Base-by-base conservation (phyloP, 2,113 vertebrate genomes). In the Globicephala melas region DNA sequence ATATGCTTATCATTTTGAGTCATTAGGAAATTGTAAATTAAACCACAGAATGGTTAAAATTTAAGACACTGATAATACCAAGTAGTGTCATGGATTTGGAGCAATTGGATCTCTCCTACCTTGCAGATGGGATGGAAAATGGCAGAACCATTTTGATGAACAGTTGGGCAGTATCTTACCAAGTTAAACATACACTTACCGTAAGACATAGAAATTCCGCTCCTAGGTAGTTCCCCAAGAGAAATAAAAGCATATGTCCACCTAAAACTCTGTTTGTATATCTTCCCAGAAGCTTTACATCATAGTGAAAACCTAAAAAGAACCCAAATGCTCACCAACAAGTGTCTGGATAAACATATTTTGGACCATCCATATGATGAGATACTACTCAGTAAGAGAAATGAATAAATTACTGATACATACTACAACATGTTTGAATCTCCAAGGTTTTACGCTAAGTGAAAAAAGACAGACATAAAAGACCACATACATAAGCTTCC, bases 401-500 rank as follows among this genome's bases (percentile, higher is more conserved):
- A 62, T 6, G 15, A 70, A 28, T 8, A 44, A 28, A 15, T 90
- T 25, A 31, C 5, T n/a, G 47, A 23, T 41, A 47, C 1, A 0
- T n/a, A 60, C 25, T 55, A 28, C 36, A 18, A 38, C 4, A 14
- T 55, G 25, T 25, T 47, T 38, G 26, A 73, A 41, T 28, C 68
- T 81, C 81, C 77, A 31, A 6, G 82, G 21, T 13, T 6, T 62
- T 23, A 6, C 3, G 11, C 3, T 44, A 47, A 71, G 84, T 38
- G 31, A 84, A 38, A 74, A 62, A 47, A 47, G 25, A 26, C 44
- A 21, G 18, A 31, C 25, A 41, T n/a, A 47, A 31, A 70, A 53
- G 76, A 5, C 4, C 18, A 20, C 0, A 0, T 21, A 5, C 5
- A 1, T 25, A 82, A 38, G 50, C 68, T 26, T 33, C 44, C 6